Percentiles rank a stretch among this genome's conserved stretches.
Conservation (phyloP, 2,113 vertebrate species). For the Boleophthalmus pectinirostris region DNA sequence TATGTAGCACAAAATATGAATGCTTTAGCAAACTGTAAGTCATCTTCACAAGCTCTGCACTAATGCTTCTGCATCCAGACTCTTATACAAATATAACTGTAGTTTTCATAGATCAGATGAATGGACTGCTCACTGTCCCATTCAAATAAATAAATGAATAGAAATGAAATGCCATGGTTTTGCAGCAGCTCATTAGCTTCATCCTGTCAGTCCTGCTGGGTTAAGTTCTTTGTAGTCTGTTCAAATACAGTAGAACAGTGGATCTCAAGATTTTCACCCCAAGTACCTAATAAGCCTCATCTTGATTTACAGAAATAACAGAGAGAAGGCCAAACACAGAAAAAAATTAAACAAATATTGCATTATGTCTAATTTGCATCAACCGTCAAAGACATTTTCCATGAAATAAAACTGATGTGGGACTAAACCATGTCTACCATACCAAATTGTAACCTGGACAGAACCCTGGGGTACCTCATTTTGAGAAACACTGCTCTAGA, state of each 20-base stretch:
- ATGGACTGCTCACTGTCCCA: neutral
- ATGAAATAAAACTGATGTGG: neutral
- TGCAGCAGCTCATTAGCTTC: neutral
- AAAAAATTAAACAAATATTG: neutral
- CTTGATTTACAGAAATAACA: neutral
- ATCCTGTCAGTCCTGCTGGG: neutral
- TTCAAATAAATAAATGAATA: neutral
- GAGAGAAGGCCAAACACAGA: neutral
- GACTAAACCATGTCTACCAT: neutral
- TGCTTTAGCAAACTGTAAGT: neutral
- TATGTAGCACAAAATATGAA: neutral
- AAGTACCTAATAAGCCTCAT: neutral
- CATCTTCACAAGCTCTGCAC: neutral
- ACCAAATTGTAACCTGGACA: neutral
- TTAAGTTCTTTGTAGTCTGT: neutral
- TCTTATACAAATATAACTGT: neutral
- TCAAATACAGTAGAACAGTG: neutral
- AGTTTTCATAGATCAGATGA: neutral
- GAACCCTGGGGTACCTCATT: neutral
- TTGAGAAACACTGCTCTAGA: neutral
- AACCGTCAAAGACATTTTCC: no score
- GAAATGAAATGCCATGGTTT: neutral
- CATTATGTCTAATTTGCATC: no score
- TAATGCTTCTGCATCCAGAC: neutral
- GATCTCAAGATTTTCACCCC: neutral